These are phyloP conservation scores for Aspidiotus destructor DNA, from an alignment of 2,888 invertebrate genomes.

Conservation along the genomic window DNA sequence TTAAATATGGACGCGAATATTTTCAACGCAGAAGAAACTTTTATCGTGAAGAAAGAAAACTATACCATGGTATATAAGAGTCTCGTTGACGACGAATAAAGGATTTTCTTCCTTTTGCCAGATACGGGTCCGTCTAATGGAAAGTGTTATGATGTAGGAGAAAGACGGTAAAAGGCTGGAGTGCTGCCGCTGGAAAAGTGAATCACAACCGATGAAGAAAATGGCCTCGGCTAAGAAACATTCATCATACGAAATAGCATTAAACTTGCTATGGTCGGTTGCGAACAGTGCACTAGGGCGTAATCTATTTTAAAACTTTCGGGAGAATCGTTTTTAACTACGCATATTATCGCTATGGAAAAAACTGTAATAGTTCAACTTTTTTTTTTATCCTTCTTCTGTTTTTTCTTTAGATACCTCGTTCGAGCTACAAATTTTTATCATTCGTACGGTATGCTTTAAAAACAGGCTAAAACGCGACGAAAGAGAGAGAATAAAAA, in stretches of 20 bases:
- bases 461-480: background rate
- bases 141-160: background rate
- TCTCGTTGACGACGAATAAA: too few species aligned
- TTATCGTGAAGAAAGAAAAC: too few species aligned
- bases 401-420: background rate
- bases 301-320: slow-evolving; percentile 30
- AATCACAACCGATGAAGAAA: background rate
- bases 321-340: slow-evolving; percentile 27
- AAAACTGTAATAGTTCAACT: slow-evolving; percentile 6
- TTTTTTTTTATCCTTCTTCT: background rate
- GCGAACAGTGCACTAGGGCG: slow-evolving; percentile 27
- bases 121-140: background rate
- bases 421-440: background rate
- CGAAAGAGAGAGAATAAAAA: background rate
- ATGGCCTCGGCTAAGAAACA: background rate
- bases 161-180: background rate
- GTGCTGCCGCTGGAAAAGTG: background rate
- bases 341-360: slow-evolving; percentile 22
- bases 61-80: too few species aligned
- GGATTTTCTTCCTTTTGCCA: too few species aligned
- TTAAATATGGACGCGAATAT: too few species aligned
- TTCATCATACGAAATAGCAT: slow-evolving; percentile 2
- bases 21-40: too few species aligned
- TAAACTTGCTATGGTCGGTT: slow-evolving; percentile 18
- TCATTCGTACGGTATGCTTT: background rate